Base-by-base conservation (phyloP, 1,140 invertebrate species). In the Neoseiulus cucumeris region DNA sequence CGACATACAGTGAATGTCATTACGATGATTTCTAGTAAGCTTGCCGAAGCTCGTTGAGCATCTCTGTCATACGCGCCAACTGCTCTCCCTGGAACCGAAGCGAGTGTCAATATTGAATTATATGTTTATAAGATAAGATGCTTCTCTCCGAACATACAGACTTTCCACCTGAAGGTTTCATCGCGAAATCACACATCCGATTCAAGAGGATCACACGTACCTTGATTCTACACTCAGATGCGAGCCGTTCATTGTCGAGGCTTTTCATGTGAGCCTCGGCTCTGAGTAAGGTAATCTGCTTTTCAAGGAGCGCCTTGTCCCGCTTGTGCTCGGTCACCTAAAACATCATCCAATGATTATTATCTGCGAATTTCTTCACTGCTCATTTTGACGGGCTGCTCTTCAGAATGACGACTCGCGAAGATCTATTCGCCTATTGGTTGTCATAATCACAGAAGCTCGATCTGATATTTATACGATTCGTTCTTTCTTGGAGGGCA, bases 311-410 rank as follows among this genome's bases (percentile, higher is more conserved):
- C 12, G 51, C 51, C 14, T 33, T 25, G 22, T 59, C 51, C 12
- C 51, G 51, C 51, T 59, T 59, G 33, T 59, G 51, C 51, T 59
- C 51, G 51, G 51, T 59, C 25, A 59, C 51, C 51, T 59, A 59
- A 17, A 29, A 17, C 33, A 9, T 4, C 33, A 39, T 39, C 33
- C 33, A 39, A 6, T 9, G 9, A 39, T 39, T 39, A 39, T n/a
- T n/a, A n/a, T n/a, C n/a, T n/a, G n/a, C n/a, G n/a, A n/a, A n/a
- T n/a, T n/a, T n/a, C n/a, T n/a, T n/a, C n/a, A n/a, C n/a, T n/a
- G n/a, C n/a, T n/a, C n/a, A n/a, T n/a, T n/a, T n/a, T n/a, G n/a
- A n/a, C n/a, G n/a, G n/a, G n/a, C n/a, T n/a, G n/a, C n/a, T n/a
- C n/a, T n/a, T n/a, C n/a, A n/a, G n/a, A n/a, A n/a, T n/a, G n/a